These are phyloP conservation scores for Argopecten irradians DNA, from an alignment of 1,140 invertebrate species.

Conservation along the genomic window DNA sequence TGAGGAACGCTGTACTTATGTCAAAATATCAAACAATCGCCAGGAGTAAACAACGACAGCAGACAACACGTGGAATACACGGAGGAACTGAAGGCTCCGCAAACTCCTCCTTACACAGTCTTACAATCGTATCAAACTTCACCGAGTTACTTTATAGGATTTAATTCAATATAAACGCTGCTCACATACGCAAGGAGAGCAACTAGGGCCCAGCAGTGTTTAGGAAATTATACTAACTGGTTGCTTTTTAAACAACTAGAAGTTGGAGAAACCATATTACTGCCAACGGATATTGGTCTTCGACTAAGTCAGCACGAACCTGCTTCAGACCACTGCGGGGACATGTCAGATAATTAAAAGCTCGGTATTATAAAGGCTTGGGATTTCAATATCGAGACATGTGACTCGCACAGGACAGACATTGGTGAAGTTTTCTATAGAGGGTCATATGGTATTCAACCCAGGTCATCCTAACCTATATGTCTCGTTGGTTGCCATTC, in stretches of 20 bases:
- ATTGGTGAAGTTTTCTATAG: background rate
- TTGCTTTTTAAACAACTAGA: background rate
- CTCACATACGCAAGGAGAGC: background rate
- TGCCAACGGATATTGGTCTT: background rate
- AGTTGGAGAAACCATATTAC: slow-evolving; percentile 2
- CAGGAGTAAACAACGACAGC: background rate
- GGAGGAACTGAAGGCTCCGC: background rate
- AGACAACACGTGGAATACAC: background rate
- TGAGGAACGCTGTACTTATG: slow-evolving; percentile 13
- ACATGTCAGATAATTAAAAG: slow-evolving; percentile 9
- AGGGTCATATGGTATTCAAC: background rate
- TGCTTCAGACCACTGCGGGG: background rate
- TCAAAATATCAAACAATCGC: slow-evolving; percentile 17
- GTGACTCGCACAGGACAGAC: background rate
- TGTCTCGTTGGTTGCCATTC: background rate
- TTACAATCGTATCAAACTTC: slow-evolving; percentile 12
- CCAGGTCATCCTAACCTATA: background rate
- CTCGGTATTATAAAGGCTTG: background rate
- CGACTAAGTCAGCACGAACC: background rate
- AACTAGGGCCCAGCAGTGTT: background rate
- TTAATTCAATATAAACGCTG: background rate
- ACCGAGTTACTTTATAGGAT: background rate
- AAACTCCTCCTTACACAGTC: background rate
- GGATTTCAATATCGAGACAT: background rate
- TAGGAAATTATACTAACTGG: slow-evolving; percentile 17